phyloP scores from a whole-genome alignment of 2,888 invertebrate species.

The Prenolepis imparis region DNA sequence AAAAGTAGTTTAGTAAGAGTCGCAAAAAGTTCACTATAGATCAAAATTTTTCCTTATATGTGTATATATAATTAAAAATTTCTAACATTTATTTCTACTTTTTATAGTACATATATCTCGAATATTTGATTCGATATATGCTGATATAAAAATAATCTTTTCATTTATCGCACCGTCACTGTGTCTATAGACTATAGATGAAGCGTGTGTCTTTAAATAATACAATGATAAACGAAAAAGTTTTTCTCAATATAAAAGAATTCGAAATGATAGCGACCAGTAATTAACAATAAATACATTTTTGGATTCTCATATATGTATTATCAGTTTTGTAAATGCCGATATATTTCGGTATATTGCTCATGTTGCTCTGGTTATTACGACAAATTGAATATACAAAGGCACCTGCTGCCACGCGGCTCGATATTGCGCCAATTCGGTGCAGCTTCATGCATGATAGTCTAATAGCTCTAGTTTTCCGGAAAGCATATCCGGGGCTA shows the following conservation, averaged over 20 bases:
- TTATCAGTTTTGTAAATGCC: slow-evolving; percentile 45
- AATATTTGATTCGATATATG: not conserved
- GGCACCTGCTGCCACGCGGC: slow-evolving; percentile 75
- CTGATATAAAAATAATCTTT: not conserved
- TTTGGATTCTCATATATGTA: not conserved
- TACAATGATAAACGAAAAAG: not conserved
- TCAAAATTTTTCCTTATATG: no score
- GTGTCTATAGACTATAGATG: not conserved
- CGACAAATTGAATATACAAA: slow-evolving; percentile 82
- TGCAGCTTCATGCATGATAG: slow-evolving; percentile 73
- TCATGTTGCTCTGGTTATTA: slow-evolving; percentile 73
- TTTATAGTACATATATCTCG: not conserved
- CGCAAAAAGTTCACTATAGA: not conserved
- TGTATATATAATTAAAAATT: no score
- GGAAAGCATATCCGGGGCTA: slow-evolving; percentile 47
- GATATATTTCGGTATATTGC: slow-evolving; percentile 68
- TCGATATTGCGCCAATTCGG: slow-evolving; percentile 52
- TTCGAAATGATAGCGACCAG: not conserved
- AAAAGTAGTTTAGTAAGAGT: not conserved
- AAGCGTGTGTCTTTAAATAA: not conserved
- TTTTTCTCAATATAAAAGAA: not conserved
- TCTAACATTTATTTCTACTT: no score
- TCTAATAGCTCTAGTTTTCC: slow-evolving; percentile 61
- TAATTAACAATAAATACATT: slow-evolving; percentile 48
- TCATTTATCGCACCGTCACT: not conserved